Conservation (phyloP, 2,797 vertebrate genomes). For the Neosilurus hyrtlii region DNA sequence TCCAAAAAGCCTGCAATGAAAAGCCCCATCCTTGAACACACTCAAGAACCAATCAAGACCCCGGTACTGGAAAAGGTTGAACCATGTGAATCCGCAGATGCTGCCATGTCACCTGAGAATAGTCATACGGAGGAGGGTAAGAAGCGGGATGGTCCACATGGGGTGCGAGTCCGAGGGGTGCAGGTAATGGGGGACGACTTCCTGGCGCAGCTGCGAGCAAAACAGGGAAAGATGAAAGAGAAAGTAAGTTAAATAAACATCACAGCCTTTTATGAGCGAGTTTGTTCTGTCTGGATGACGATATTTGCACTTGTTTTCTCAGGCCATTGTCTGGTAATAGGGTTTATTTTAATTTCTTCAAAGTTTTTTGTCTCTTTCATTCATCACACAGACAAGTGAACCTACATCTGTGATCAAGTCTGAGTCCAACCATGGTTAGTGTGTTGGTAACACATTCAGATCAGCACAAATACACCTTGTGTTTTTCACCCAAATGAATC, state of each 20-base stretch:
- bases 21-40: constrained; percentile 48
- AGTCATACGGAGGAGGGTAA: constrained; percentile 46
- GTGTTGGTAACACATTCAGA: neutral
- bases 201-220: constrained; percentile 93
- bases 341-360: neutral
- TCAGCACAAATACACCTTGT: neutral
- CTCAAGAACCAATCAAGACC: constrained; percentile 64
- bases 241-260: constrained; percentile 24
- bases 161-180: constrained; percentile 77
- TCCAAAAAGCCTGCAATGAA: constrained; percentile 59
- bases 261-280: neutral
- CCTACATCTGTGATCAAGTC: constrained; percentile 33
- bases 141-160: constrained; percentile 72
- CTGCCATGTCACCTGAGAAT: constrained; percentile 59
- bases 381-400: constrained; percentile 53
- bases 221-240: constrained; percentile 77
- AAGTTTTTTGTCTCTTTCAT: neutral
- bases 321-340: neutral
- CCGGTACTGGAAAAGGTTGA: neutral
- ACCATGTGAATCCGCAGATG: constrained; percentile 44
- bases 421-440: constrained; percentile 55
- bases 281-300: neutral
- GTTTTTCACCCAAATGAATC: neutral
- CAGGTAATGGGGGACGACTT: constrained; percentile 88
- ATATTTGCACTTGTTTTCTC: neutral